A percentile compares a stretch with the other conserved stretches of the same genome.
phyloP scores from a whole-genome alignment of 1,140 invertebrate genomes.

The Daktulosphaira vitifoliae region DNA sequence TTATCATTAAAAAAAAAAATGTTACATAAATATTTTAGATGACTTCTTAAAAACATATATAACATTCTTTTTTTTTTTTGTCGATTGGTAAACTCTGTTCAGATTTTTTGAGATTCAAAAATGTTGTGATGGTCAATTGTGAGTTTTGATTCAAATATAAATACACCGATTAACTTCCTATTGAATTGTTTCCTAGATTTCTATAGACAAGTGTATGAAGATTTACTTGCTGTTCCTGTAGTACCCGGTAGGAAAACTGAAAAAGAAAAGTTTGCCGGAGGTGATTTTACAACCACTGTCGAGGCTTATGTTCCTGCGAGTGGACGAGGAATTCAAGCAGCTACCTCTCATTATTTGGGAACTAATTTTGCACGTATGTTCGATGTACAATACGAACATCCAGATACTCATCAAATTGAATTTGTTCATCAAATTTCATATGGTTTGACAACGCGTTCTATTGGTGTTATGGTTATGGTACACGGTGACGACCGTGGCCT shows the following conservation, averaged over 20 bases:
- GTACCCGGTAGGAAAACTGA: constrained; percentile 93
- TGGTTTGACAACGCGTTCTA: constrained; percentile 94
- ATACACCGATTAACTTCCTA: not conserved
- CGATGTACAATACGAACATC: constrained; percentile 90
- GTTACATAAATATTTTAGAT: too few relatives aligned
- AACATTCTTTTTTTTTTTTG: too few relatives aligned
- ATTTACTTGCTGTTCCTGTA: constrained; percentile 90
- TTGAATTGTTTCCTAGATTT: constrained; percentile 54
- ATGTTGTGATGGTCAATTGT: too few relatives aligned
- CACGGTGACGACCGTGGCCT: constrained; percentile 96
- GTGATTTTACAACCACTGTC: constrained; percentile 93
- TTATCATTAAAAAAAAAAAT: too few relatives aligned
- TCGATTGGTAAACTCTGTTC: too few relatives aligned
- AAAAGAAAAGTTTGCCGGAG: constrained; percentile 99
- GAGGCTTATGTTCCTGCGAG: constrained; percentile 92
- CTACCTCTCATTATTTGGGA: constrained; percentile 94
- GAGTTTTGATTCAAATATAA: too few relatives aligned
- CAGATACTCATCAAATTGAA: constrained; percentile 78
- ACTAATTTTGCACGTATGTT: constrained; percentile 99
- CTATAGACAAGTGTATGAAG: constrained; percentile 82
- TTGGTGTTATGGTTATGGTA: constrained; percentile 90
- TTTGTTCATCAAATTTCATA: constrained; percentile 97
- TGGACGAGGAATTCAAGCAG: constrained; percentile 89
- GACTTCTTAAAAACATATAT: too few relatives aligned
- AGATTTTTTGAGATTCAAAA: too few relatives aligned